Evolutionary conservation across 2,113 vertebrate species (phyloP).

Genomic region (Anseranas semipalmata): DNA sequence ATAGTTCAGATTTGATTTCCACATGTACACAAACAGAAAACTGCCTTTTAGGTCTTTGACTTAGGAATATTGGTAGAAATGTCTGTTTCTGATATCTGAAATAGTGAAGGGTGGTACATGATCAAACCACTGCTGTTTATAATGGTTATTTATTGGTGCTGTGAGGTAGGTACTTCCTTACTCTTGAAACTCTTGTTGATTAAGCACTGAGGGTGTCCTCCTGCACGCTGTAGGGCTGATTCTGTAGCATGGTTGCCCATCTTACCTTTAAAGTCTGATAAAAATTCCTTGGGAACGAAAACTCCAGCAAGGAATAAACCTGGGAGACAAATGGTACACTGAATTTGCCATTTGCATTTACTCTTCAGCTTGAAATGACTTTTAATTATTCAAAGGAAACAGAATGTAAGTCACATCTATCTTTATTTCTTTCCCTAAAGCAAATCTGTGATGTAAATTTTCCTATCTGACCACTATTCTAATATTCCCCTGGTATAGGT

Average conservation of each 20-base stretch:
- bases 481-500: neutral
- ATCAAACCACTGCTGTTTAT: neutral
- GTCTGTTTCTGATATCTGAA: neutral
- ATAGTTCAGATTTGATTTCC: neutral
- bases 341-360: constrained; percentile 49
- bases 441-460: constrained; percentile 10
- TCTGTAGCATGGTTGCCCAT: neutral
- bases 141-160: neutral
- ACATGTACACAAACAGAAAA: neutral
- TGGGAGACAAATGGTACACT: constrained; percentile 25
- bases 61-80: neutral
- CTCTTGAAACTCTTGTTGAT: neutral
- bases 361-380: constrained; percentile 23
- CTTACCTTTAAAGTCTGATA: neutral
- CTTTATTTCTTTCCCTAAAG: constrained; percentile 26
- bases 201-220: neutral
- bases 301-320: neutral
- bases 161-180: neutral
- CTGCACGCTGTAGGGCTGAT: neutral
- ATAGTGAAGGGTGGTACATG: neutral
- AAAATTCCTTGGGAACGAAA: neutral
- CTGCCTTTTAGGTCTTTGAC: neutral
- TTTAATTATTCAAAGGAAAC: constrained; percentile 55
- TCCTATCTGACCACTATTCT: neutral
- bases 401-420: constrained; percentile 5